Evolutionary conservation across 2,113 vertebrate genomes (phyloP), one percentile per base, ranked within the genome.

Genomic region (Crypturellus undulatus): DNA sequence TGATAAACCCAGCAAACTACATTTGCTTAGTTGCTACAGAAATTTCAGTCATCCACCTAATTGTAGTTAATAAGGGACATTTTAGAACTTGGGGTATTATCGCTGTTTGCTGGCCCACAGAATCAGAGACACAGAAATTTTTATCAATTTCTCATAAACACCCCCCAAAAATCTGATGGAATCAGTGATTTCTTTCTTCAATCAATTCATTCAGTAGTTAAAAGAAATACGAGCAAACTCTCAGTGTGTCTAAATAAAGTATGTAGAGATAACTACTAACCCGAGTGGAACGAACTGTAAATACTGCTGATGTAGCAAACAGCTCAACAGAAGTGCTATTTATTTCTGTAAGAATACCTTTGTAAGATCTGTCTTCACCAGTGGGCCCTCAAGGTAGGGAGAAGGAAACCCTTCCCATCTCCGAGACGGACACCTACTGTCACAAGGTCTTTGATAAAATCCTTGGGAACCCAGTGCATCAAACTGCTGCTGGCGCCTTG

Each of bases 321-420:
- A 38, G 51, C 43, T 20, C 30, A 78, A 69, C 36, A 22, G 38
- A 52, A 24, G 56, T 62, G 1, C 9, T 82, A 36, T 28, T 54
- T 82, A 36, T 28, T 54, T 54, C 52, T 28, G 26, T 79, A 77
- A 91, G 76, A 43, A 5, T 26, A 68, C 83, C 65, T 76, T 92
- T 86, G 65, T 73, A 86, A 94, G 34, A 76, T 85, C 45, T 88
- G 63, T 49, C 71, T 87, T 94, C 71, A 88, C 49, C 76, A 87
- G 38, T 70, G 76, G 78, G 65, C 58, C 56, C 12, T 60, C 32
- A 34, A 19, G 40, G 11, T 34, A 58, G 73, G 64, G 77, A 40
- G 62, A 63, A 89, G 80, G 72, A 89, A 52, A 34, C 49, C 52
- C n/a, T 59, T 86, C 30, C 4, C 8, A 78, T 63, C 58, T 72